phyloP scores from a whole-genome alignment of 2,113 vertebrate genomes.

The Pelmatolapia mariae region DNA sequence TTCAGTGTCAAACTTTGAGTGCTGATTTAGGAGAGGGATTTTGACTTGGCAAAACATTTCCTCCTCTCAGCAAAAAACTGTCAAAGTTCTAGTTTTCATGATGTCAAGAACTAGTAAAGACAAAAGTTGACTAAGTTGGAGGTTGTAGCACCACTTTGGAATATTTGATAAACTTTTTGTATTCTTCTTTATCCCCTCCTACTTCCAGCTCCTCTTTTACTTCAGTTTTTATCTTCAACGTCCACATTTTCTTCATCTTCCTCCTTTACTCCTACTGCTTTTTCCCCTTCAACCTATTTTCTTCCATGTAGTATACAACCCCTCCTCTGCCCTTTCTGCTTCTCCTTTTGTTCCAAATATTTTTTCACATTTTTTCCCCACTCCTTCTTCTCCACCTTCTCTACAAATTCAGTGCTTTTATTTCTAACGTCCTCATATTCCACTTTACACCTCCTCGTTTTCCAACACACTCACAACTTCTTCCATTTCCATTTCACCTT shows the following conservation, averaged over 20 bases:
- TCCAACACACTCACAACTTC: neutral
- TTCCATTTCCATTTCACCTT: neutral
- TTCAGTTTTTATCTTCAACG: neutral
- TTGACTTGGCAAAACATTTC: neutral
- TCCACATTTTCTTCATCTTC: neutral
- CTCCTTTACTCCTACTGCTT: neutral
- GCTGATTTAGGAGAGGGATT: neutral
- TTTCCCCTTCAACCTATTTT: neutral
- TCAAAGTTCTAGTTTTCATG: neutral
- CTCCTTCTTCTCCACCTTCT: neutral
- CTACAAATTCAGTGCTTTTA: neutral
- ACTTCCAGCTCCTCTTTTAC: neutral
- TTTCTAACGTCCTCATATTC: neutral
- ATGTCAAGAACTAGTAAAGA: neutral
- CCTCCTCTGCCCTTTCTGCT: neutral
- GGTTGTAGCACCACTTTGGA: neutral
- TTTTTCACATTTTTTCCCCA: neutral
- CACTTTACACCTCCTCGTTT: neutral
- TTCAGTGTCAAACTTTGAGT: slow-evolving; percentile 3
- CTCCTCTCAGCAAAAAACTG: neutral
- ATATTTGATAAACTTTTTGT: neutral
- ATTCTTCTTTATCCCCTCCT: neutral
- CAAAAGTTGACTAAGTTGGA: neutral
- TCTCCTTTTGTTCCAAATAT: neutral
- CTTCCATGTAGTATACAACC: neutral